Base-by-base conservation (phyloP, 1,140 invertebrate genomes). In the Drosophila leontia region DNA sequence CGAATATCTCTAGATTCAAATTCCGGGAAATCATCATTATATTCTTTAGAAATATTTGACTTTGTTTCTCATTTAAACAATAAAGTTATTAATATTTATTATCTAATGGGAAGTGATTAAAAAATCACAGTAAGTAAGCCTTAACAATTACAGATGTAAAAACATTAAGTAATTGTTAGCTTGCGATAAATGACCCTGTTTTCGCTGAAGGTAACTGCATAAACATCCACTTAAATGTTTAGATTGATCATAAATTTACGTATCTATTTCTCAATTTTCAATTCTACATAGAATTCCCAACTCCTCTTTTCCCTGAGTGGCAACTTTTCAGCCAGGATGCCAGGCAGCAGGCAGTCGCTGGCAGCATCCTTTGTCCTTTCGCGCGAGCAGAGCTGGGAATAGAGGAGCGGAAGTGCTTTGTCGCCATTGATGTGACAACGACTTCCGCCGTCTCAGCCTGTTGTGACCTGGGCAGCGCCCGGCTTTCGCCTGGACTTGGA, bases 391-490 rank as follows among this genome's bases (percentile, higher is more conserved):
- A 59, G 51, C 51, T 37, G 51, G 34, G 45, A 41, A 72, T 42
- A 60, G 70, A 74, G 45, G 11, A 57, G 68, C 84, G 84, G 84
- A 88, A 90, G 85, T 85, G 82, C 81, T 88, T 90, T 88, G 84
- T 90, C 81, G 75, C 81, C 84, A 90, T 88, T 90, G 84, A 88
- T 90, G 84, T 85, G 81, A 81, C 85, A 88, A 90, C 80, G 81
- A 88, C 84, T 85, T 88, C 84, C 84, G 80, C 51, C 67, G 58
- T 67, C 58, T 68, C 60, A 44, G 47, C 48, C 58, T 53, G 50
- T 19, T 35, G 50, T 42, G 45, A 61, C 47, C 39, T 42, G 64
- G 53, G 23, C 56, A 68, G 41, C 42, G 26, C n/a, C 48, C 15
- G 59, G 26, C 51, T 26, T 45, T 35, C 32, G 45, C 44, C 51